Conservation (phyloP, 2,888 invertebrate genomes). For the Xestoiulus laeticollis region DNA sequence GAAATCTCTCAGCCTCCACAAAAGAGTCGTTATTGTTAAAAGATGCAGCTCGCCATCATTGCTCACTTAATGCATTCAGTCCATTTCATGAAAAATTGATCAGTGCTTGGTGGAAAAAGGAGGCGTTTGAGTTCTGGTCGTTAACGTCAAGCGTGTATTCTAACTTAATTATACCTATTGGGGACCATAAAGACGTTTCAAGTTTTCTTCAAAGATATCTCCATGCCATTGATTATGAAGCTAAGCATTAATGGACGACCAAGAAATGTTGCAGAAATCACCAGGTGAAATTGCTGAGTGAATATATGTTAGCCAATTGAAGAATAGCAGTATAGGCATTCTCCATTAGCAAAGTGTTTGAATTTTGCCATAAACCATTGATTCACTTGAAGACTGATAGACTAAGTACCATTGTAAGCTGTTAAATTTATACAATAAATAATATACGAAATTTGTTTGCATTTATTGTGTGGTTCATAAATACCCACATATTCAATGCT, state of each 20-base stretch:
- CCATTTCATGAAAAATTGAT: constrained; percentile 32
- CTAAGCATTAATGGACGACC: neutral
- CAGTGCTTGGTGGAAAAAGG: constrained; percentile 1
- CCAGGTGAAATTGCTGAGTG: no score
- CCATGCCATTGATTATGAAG: neutral
- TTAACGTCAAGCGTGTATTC: constrained; percentile 8
- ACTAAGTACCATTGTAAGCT: no score
- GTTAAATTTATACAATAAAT: no score
- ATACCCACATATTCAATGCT: no score
- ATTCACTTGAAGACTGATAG: no score
- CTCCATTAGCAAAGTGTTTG: no score
- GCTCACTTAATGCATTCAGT: constrained; percentile 37
- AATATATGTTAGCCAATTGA: no score
- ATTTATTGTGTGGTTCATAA: no score
- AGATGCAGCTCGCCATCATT: constrained; percentile 32
- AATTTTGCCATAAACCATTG: no score
- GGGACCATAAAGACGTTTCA: neutral
- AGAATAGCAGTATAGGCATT: no score
- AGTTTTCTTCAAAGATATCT: neutral
- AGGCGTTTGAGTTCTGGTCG: constrained; percentile 23
- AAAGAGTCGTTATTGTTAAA: constrained; percentile 34
- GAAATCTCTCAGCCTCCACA: neutral
- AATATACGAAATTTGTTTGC: no score
- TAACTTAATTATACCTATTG: constrained; percentile 34
- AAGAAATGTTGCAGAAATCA: neutral